phyloP scores from a whole-genome alignment of 30 jellyfish, hydroid and myxozoan genomes.

The Aurelia sp. region DNA sequence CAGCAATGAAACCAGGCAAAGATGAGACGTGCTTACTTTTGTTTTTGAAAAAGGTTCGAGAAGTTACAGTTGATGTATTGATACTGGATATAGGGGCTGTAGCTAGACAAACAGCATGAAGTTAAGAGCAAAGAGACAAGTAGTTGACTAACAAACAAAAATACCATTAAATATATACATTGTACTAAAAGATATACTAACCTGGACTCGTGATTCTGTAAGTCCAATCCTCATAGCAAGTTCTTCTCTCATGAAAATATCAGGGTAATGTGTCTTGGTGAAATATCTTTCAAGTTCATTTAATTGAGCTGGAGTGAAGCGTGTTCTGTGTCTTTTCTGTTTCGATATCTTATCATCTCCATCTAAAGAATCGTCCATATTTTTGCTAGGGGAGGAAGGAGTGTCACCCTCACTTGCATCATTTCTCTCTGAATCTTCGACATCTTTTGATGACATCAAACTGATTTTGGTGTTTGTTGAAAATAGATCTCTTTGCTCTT shows the following conservation, averaged over 20 bases:
- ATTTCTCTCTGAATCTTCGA: slow-evolving; percentile 62
- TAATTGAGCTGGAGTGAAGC: slow-evolving; percentile 97
- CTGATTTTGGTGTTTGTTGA: slow-evolving; percentile 59
- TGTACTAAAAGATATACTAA: neutral
- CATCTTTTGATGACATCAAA: slow-evolving; percentile 37
- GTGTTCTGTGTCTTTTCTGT: slow-evolving; percentile 97
- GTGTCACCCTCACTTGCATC: slow-evolving; percentile 54
- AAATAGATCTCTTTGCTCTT: slow-evolving; percentile 68
- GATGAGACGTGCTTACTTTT: no score
- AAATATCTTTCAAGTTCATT: slow-evolving; percentile 96
- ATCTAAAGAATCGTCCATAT: slow-evolving; percentile 72
- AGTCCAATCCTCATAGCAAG: slow-evolving; percentile 98
- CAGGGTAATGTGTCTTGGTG: slow-evolving; percentile 99
- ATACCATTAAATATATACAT: no score
- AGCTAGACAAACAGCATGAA: no score
- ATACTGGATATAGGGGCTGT: no score
- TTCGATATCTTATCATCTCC: slow-evolving; percentile 86
- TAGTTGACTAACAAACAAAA: no score
- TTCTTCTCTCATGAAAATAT: slow-evolving; percentile 96
- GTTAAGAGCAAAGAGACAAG: no score
- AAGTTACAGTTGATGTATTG: no score
- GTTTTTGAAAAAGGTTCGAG: no score
- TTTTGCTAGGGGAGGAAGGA: slow-evolving; percentile 43
- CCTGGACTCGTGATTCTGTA: slow-evolving; percentile 99
- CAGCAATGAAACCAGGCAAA: no score